These are phyloP conservation scores for Eulemur macaco DNA, from an alignment of 2,113 vertebrate genomes.

Conservation along the genomic window DNA sequence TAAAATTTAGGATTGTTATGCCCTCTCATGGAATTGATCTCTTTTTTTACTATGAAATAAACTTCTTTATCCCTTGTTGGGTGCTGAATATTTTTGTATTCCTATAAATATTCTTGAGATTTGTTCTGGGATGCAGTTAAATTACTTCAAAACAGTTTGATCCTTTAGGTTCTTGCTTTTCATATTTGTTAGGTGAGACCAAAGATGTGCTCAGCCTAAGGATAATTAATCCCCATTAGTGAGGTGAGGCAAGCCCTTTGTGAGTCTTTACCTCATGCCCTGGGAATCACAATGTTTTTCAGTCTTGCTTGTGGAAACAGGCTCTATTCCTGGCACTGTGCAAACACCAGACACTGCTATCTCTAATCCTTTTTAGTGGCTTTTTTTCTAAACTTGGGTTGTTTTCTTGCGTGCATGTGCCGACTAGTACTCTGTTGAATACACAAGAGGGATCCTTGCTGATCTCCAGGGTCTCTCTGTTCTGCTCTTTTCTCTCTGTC, in stretches of 20 bases:
- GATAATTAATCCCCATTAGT: neutral
- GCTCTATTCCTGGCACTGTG: neutral
- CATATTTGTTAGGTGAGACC: neutral
- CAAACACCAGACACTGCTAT: neutral
- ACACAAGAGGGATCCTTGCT: neutral
- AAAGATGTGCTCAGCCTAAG: neutral
- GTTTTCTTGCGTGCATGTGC: neutral
- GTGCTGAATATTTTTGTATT: neutral
- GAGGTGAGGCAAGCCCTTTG: neutral
- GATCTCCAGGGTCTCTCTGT: neutral
- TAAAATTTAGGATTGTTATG: neutral
- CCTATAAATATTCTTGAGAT: neutral
- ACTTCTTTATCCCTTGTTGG: neutral
- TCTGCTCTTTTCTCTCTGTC: neutral
- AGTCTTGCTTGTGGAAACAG: conserved; percentile 8
- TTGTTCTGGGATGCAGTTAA: neutral
- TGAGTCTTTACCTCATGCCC: neutral
- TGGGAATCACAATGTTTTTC: neutral
- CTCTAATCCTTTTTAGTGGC: neutral
- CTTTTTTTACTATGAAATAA: neutral
- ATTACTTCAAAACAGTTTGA: neutral
- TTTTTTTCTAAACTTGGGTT: neutral
- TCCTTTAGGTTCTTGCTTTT: neutral
- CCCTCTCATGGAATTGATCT: neutral
- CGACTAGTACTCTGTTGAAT: neutral